A percentile compares a stretch with the other conserved stretches of the same genome.
These are phyloP conservation scores for Enteromius trimaculatus DNA, from an alignment of 2,797 vertebrate genomes.

Conservation along the genomic window DNA sequence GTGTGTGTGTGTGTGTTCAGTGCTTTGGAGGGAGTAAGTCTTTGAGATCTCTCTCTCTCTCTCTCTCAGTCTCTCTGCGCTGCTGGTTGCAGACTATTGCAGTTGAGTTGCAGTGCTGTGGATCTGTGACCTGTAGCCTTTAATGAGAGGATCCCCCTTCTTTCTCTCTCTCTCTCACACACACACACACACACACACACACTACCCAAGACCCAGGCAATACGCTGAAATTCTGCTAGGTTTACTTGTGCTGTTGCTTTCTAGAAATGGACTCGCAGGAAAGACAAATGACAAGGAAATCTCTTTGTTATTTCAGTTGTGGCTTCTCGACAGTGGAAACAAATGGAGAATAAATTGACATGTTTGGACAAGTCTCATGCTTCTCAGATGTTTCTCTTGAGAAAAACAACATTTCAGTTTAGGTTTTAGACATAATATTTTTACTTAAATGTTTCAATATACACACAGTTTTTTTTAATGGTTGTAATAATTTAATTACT, in stretches of 20 bases:
- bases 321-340: constrained; percentile 2
- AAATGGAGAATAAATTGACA: constrained; percentile 19
- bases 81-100: constrained; percentile 51
- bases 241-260: neutral
- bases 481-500: neutral
- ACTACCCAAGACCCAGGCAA: neutral
- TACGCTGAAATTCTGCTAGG: constrained; percentile 10
- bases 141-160: constrained; percentile 24
- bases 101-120: constrained; percentile 46
- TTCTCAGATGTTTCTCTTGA: neutral
- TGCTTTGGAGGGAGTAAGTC: constrained; percentile 29
- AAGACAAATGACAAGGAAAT: constrained; percentile 13
- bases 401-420: neutral
- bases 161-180: neutral
- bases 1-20: constrained; percentile 18
- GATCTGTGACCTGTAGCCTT: constrained; percentile 39
- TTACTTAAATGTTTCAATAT: neutral
- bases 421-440: neutral
- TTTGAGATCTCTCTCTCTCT: constrained; percentile 41
- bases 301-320: constrained; percentile 7
- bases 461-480: neutral
- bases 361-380: neutral
- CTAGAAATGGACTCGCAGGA: constrained; percentile 15
- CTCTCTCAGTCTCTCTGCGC: constrained; percentile 13
- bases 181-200: neutral